Evolutionary conservation across 2,888 invertebrate species (phyloP), one percentile per base, ranked within the genome.

Genomic region (Hyposoter dolosus): DNA sequence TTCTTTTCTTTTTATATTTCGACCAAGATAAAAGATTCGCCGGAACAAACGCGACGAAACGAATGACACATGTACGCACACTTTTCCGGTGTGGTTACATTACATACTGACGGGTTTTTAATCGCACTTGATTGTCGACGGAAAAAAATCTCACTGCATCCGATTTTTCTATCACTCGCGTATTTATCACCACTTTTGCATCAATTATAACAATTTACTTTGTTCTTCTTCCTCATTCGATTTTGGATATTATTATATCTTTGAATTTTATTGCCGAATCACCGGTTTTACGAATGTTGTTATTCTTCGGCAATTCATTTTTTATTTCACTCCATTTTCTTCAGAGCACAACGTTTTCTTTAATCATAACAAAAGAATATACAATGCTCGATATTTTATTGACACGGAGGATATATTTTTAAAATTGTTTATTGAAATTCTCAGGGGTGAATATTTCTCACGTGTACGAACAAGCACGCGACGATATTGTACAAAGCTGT

Each of bases 101-200:
- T 50, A 45, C 53, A 56, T 35, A 56, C 15, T 40, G 72, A 69
- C 45, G 45, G 19, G 19, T 45, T 50, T 63, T 63, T 23, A 12
- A 72, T 72, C 72, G 32, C 53, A 35, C 35, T 72, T 53, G 69
- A 75, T 63, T 63, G 63, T 65, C 50, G 35, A 32, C 28, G 35
- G 43, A 76, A 76, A 76, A 76, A 76, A 60, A 53, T 53, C 53
- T 35, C 45, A 65, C 63, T 76, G 53, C 60, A 76, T 76, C 76
- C 76, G 76, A 65, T 60, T 40, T 53, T 28, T 35, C 35, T 53
- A 35, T 35, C 72, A 35, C 50, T 72, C 35, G 23, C 40, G 35
- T 74, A 74, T 56, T 74, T 35, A 17, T 74, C 56, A 74, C 23
- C 74, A 53, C 66, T 40, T 40, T n/a, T 9, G 66, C 32, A n/a